These are phyloP conservation scores for Olivierus martensii DNA, from an alignment of 1,140 invertebrate genomes.

Conservation along the genomic window DNA sequence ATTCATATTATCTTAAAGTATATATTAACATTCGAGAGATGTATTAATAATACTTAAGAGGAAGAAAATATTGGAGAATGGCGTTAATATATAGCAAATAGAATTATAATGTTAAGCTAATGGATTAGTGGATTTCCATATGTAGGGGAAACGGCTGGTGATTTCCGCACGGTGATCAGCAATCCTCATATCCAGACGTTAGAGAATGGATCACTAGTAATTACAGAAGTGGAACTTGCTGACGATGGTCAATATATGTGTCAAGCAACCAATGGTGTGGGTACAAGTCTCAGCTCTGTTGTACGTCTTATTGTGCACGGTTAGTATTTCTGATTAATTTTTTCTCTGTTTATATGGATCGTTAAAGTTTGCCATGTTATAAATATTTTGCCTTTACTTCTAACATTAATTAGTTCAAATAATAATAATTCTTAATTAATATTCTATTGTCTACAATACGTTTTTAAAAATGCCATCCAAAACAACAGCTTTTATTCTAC, in stretches of 20 bases:
- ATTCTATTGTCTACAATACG: no score
- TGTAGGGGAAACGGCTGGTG: background rate
- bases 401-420: background rate
- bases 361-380: no score
- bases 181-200: slow-evolving; percentile 25
- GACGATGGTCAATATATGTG: slow-evolving; percentile 55
- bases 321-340: slow-evolving; percentile 24
- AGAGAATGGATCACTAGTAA: slow-evolving; percentile 38
- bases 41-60: no score
- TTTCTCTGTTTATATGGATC: background rate
- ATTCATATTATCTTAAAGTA: no score
- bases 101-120: no score
- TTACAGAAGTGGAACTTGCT: slow-evolving; percentile 30
- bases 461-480: no score
- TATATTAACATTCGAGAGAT: no score
- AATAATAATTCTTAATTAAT: background rate
- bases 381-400: no score
- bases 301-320: slow-evolving; percentile 39
- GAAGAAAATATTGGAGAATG: no score
- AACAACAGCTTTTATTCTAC: no score
- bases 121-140: no score
- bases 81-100: no score
- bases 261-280: slow-evolving; percentile 91
- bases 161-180: slow-evolving; percentile 20
- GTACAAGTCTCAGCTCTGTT: slow-evolving; percentile 60